Conservation (phyloP, 1,140 invertebrate species). For the Dinoponera quadriceps region DNA sequence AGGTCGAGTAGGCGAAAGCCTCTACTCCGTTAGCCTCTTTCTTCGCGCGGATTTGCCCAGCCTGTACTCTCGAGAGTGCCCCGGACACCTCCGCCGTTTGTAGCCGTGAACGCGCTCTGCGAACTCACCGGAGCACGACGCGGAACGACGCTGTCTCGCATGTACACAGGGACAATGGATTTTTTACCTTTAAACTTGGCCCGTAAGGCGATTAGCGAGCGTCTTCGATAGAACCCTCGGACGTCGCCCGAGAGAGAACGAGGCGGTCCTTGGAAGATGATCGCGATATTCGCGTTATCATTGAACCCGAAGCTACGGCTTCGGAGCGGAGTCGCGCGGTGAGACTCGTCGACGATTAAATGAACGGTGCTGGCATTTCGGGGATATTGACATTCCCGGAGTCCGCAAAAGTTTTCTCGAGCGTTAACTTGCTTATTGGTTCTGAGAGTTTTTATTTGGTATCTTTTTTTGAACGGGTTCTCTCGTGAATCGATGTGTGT, state of each 20-base stretch:
- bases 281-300: no score
- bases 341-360: no score
- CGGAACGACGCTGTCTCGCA: constrained; percentile 38
- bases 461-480: no score
- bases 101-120: constrained; percentile 51
- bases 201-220: constrained; percentile 1
- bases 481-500: neutral
- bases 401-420: no score
- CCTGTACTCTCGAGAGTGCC: constrained; percentile 65
- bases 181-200: constrained; percentile 20
- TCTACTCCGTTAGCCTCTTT: constrained; percentile 83
- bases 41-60: constrained; percentile 61
- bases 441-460: no score
- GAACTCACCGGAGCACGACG: constrained; percentile 56
- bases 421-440: no score
- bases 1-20: constrained; percentile 82
- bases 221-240: neutral
- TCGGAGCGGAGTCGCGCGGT: no score
- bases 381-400: no score
- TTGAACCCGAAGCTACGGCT: no score
- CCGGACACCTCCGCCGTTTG: constrained; percentile 64
- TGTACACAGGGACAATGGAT: constrained; percentile 54
- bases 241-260: neutral
- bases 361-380: no score
- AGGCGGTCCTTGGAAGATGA: no score